A percentile compares a stretch with the other conserved stretches of the same genome.
phyloP scores from a whole-genome alignment of 2,888 invertebrate species.

The Netelia virgata region DNA sequence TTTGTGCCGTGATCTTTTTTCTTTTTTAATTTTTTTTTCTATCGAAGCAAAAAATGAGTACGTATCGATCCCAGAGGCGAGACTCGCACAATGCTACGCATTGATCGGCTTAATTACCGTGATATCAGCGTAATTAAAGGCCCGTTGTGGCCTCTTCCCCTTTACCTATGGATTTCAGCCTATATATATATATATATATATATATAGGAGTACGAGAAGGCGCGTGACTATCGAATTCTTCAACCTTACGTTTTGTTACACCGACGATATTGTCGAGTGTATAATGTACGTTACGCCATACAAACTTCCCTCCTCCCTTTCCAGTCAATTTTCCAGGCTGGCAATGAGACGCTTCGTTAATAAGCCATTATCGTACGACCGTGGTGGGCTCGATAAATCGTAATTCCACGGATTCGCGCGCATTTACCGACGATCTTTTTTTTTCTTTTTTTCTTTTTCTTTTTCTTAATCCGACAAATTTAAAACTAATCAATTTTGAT shows the following conservation, averaged over 20 bases:
- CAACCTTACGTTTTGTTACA: slow-evolving; percentile 9
- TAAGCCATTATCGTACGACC: slow-evolving; percentile 75
- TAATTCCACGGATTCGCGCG: slow-evolving; percentile 33
- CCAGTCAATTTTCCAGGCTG: slow-evolving; percentile 59
- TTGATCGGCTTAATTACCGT: slow-evolving; percentile 84
- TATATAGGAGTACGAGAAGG: slow-evolving; percentile 12
- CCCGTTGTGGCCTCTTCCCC: slow-evolving; percentile 75
- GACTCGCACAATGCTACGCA: slow-evolving; percentile 79
- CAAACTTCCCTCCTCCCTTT: neutral
- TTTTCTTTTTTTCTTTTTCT: neutral
- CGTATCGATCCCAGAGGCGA: slow-evolving; percentile 63
- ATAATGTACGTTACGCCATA: slow-evolving; percentile 24
- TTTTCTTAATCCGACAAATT: neutral
- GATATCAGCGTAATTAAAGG: slow-evolving; percentile 84
- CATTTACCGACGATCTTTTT: neutral
- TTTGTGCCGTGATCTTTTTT: slow-evolving; percentile 51
- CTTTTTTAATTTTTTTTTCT: neutral
- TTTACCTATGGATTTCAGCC: slow-evolving; percentile 8
- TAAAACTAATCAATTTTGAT: neutral
- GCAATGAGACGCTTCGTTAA: slow-evolving; percentile 75
- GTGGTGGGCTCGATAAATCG: slow-evolving; percentile 39
- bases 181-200: neutral
- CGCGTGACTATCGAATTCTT: slow-evolving; percentile 57
- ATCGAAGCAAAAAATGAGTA: slow-evolving; percentile 54
- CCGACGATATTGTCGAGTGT: slow-evolving; percentile 7